Conservation (phyloP, 2,113 vertebrate species). For the Smithornis capensis region DNA sequence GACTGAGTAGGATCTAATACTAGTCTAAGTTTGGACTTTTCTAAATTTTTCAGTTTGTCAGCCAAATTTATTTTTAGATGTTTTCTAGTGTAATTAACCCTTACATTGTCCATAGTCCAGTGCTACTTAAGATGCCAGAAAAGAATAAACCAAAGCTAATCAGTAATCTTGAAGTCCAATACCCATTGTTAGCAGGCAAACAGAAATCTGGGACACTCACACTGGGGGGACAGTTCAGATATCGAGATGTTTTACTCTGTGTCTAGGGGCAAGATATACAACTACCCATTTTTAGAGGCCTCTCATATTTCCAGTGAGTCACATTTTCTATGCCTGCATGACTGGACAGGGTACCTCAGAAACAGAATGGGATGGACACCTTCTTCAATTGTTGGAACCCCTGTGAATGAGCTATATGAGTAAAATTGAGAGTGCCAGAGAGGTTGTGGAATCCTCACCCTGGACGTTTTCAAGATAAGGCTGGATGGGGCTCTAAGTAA, state of each 20-base stretch:
- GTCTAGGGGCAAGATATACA: not conserved
- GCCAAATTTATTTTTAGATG: not conserved
- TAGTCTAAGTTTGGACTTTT: not conserved
- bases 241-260: rapidly evolving
- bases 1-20: not conserved
- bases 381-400: not conserved
- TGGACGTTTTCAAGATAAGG: not conserved
- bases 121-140: not conserved
- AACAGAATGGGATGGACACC: not conserved
- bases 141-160: not conserved
- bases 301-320: not conserved
- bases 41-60: not conserved
- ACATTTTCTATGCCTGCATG: not conserved
- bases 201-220: not conserved
- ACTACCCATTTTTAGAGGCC: not conserved
- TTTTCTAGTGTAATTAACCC: not conserved
- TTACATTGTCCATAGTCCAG: not conserved
- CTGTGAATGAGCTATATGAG: not conserved
- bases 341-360: not conserved
- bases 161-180: not conserved
- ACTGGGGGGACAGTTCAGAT: not conserved
- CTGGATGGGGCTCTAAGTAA: not conserved
- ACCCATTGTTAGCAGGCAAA: not conserved
- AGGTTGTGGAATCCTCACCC: not conserved
- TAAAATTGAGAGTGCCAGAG: not conserved